Evolutionary conservation across 1,140 invertebrate genomes (phyloP), one percentile per base, ranked within the genome.

Genomic region (Drosophila punjabiensis): DNA sequence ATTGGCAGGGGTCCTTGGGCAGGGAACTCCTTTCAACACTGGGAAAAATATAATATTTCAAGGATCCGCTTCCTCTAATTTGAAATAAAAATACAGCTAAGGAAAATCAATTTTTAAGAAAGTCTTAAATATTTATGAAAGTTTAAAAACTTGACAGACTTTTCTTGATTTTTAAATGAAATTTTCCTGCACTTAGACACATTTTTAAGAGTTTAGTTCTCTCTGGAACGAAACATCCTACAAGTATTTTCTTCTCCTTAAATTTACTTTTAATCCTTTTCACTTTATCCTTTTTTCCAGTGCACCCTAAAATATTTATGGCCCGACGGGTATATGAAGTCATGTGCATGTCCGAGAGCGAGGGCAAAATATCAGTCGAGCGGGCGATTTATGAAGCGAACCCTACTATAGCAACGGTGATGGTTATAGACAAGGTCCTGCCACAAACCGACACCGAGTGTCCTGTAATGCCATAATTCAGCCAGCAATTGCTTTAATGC

Each of bases 261-360:
- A 2, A 20, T 10, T 60, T 32, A 11, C 9, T 45, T 5, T 18
- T 18, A 5, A 11, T 18, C 20, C 5, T 9, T 28, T n/a, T 16
- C 2, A 16, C 8, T 1, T 9, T 9, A 11, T n/a, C 1, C 2
- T 3, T 45, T 67, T 47, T 20, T 8, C 5, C 1, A 67, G 64
- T 64, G 64, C 59, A 67, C 9, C 13, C 39, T 48, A 43, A 32
- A 78, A 71, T 79, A 79, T 79, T 79, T 79, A 79, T 79, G 76
- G 47, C 59, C 58, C 33, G 18, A n/a, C 53, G 45, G 66, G 35
- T 11, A 35, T 56, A 59, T 64, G 47, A 52, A 79, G 76, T 70
- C 76, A 79, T 79, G 76, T 70, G 60, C 65, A 71, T 59, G 76
- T 48, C 45, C 65, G 33, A 78, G 30, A 43, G 45, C 65, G 33